These are phyloP conservation scores for Hoplodrina blanda DNA, from an alignment of 2,888 invertebrate species.

Conservation along the genomic window DNA sequence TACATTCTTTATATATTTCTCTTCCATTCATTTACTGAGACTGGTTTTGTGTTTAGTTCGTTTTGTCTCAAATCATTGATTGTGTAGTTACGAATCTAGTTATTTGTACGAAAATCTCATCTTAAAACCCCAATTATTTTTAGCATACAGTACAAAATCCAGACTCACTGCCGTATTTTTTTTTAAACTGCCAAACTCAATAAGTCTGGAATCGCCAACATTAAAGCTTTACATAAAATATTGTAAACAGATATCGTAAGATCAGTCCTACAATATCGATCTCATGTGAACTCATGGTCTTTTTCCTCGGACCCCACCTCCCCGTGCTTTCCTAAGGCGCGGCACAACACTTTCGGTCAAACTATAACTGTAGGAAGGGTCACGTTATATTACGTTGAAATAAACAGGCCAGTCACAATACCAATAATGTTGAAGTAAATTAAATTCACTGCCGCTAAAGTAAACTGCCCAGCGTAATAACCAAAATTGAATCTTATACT, in stretches of 20 bases:
- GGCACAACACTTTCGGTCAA: no score
- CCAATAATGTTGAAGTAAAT: background rate
- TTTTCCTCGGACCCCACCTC: no score
- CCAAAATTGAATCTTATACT: background rate
- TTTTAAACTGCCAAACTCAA: background rate
- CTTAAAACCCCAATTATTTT: background rate
- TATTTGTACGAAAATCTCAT: conserved; percentile 41
- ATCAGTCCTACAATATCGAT: no score
- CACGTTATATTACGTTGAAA: no score
- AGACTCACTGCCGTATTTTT: background rate
- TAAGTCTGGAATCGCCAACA: no score
- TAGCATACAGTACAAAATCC: background rate
- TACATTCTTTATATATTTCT: conserved; percentile 48
- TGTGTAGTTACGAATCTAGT: conserved; percentile 35
- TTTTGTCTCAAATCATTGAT: conserved; percentile 43
- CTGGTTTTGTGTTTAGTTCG: conserved; percentile 42
- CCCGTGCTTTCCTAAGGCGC: no score
- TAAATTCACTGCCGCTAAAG: background rate
- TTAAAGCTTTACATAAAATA: no score
- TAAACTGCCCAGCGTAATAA: background rate
- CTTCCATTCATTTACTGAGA: conserved; percentile 41
- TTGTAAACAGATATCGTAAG: no score
- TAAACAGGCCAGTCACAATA: no score
- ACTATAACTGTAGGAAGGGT: no score
- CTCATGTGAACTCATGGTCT: no score